A percentile compares a stretch with the other conserved stretches of the same genome.
Conservation (phyloP, 2,797 vertebrate species). For the Labeo calbasu region DNA sequence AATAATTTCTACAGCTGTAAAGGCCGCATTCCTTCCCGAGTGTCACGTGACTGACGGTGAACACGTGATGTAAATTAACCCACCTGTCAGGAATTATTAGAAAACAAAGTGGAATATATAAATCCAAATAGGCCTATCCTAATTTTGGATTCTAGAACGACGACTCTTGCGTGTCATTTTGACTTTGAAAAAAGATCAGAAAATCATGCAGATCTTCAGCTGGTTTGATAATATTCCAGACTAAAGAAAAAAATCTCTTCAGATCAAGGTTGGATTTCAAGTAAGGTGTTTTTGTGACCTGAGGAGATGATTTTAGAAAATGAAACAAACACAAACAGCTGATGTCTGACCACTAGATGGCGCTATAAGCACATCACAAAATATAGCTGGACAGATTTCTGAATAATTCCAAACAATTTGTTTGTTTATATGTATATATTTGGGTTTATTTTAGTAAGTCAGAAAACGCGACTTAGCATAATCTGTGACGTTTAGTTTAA, state of each 20-base stretch:
- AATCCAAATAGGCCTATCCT: too few relatives aligned
- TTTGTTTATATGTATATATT: too few relatives aligned
- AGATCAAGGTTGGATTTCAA: too few relatives aligned
- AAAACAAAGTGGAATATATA: too few relatives aligned
- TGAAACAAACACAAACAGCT: not conserved
- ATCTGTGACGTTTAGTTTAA: not conserved
- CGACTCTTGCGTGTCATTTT: not conserved
- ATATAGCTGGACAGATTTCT: too few relatives aligned
- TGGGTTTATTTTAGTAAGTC: not conserved
- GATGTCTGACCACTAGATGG: constrained; percentile 10
- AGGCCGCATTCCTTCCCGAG: not conserved
- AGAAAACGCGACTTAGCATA: too few relatives aligned
- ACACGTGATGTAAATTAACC: not conserved
- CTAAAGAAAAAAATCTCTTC: not conserved
- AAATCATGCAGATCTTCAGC: not conserved
- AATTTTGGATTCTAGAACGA: too few relatives aligned
- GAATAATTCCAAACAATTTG: not conserved
- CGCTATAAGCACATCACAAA: not conserved
- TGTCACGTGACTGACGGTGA: not conserved
- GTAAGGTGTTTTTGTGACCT: not conserved
- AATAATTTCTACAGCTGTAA: not conserved
- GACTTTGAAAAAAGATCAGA: not conserved
- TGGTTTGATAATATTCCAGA: not conserved
- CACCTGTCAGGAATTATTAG: not conserved
- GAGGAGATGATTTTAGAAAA: not conserved